Base-by-base conservation (phyloP, 2,888 invertebrate genomes). In the Agrotis puta region DNA sequence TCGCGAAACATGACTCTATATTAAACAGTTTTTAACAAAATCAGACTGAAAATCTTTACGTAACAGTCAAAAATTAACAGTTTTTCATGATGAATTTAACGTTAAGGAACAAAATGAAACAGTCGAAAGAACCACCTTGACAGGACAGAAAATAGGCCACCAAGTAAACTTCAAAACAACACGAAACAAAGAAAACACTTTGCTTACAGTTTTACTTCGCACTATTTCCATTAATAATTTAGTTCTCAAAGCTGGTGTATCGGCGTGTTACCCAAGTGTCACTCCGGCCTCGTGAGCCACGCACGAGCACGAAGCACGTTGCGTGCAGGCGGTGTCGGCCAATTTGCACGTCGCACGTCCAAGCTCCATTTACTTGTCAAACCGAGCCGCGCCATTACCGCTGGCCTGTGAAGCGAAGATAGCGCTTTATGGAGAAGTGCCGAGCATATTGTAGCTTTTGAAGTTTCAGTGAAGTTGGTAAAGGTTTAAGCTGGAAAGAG, bases 321-420 rank as follows among this genome's bases (percentile, higher is more conserved):
- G 86, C 85, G 83, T 85, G 85, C 83, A 75, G 64, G 74, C 88
- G 86, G 89, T 89, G 89, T 88, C 86, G 88, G 85, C 85, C 92
- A 94, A 95, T 95, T 95, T 95, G 89, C 94, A 92, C 94, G 94
- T 95, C 94, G 89, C 88, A 87, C 88, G 88, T 87, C 89, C 86
- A 83, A 88, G 88, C 88, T 88, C 94, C 93, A 94, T 94, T 94
- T 93, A 90, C 92, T 90, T 92, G 95, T 95, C 95, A 95, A 88
- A 87, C 87, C 87, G 88, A 83, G 90, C 89, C 87, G 86, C 79
- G 88, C 88, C 82, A 88, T 86, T 88, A 85, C 86, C 69, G 65
- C 67, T 79, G 77, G 73, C 76, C 80, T 74, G 70, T 81, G 66
- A 74, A 79, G 64, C 73, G 43, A 62, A 50, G 77, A 53, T 64